These are phyloP conservation scores for Mormyrus hasselquistii DNA, from an alignment of 2,797 vertebrate genomes.

Conservation along the genomic window DNA sequence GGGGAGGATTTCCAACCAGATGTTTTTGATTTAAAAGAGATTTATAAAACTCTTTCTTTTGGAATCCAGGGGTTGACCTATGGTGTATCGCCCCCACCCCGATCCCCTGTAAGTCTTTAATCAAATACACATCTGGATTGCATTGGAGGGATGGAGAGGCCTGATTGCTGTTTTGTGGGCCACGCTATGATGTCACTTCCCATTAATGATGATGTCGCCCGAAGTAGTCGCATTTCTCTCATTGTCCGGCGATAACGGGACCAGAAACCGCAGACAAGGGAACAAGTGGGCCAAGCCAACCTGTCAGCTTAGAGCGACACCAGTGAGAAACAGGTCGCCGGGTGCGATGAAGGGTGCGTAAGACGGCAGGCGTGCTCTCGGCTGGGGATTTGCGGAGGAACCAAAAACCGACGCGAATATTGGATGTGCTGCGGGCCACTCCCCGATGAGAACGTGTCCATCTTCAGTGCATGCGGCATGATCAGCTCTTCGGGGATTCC, in stretches of 20 bases:
- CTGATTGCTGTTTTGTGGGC: conserved; percentile 64
- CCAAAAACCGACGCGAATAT: not conserved
- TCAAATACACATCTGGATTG: conserved; percentile 70
- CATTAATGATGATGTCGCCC: conserved; percentile 63
- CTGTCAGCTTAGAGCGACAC: too few species aligned
- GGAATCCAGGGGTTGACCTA: conserved; percentile 52
- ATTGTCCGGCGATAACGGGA: conserved; percentile 42
- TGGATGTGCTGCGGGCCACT: not conserved
- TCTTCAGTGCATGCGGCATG: not conserved
- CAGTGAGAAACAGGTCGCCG: not conserved
- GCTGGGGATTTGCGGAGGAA: not conserved
- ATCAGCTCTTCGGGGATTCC: not conserved
- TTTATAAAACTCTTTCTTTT: conserved; percentile 58
- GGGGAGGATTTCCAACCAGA: conserved; percentile 44
- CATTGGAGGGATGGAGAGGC: conserved; percentile 50
- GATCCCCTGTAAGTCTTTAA: conserved; percentile 63
- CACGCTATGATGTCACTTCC: conserved; percentile 66
- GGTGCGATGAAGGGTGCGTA: not conserved
- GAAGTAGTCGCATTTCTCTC: conserved; percentile 53
- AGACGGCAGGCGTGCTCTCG: not conserved
- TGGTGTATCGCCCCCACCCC: conserved; percentile 30
- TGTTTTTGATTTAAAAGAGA: conserved; percentile 63
- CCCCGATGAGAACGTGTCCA: not conserved
- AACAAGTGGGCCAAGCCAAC: conserved; percentile 27
- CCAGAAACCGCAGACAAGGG: conserved; percentile 34